Percentiles rank a stretch among this genome's conserved stretches.
Evolutionary conservation across 2,888 invertebrate genomes (phyloP).

Genomic region (Auanema sp.): DNA sequence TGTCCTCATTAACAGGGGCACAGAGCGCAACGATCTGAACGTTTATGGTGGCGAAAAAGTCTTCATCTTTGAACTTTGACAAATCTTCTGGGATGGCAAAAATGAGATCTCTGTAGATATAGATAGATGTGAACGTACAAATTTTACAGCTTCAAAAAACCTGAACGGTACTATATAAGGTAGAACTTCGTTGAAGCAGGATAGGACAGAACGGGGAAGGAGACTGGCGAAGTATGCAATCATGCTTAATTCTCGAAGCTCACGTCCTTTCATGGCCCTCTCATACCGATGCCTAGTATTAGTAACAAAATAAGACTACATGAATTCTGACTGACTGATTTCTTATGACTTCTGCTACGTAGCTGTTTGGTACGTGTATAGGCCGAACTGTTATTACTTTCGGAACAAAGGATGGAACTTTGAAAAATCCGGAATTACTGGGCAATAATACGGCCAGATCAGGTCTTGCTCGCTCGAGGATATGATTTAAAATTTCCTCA

Average conservation of each 20-base stretch:
- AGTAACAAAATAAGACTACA: too few relatives aligned
- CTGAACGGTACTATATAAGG: not conserved
- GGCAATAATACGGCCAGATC: not conserved
- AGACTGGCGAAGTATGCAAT: not conserved
- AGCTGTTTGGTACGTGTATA: not conserved
- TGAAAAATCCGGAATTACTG: not conserved
- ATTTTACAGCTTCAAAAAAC: not conserved
- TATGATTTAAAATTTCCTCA: not conserved
- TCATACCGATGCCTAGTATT: not conserved
- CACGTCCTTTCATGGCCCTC: not conserved
- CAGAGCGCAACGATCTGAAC: constrained; percentile 15
- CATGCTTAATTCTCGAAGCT: not conserved
- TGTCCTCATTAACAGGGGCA: too few relatives aligned
- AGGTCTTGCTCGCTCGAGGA: not conserved
- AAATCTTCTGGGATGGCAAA: constrained; percentile 13
- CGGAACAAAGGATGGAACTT: not conserved
- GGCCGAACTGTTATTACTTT: constrained; percentile 1
- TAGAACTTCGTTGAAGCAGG: not conserved
- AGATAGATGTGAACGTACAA: constrained; percentile 2
- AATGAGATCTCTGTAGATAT: constrained; percentile 5
- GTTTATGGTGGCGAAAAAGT: constrained; percentile 13
- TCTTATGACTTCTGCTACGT: not conserved
- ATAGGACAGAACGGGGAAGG: not conserved
- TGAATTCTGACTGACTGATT: not conserved
- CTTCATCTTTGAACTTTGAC: constrained; percentile 5